A percentile compares a stretch with the other conserved stretches of the same genome.
phyloP scores from a whole-genome alignment of 2,797 vertebrate genomes.

The Sebastes aleutianus region DNA sequence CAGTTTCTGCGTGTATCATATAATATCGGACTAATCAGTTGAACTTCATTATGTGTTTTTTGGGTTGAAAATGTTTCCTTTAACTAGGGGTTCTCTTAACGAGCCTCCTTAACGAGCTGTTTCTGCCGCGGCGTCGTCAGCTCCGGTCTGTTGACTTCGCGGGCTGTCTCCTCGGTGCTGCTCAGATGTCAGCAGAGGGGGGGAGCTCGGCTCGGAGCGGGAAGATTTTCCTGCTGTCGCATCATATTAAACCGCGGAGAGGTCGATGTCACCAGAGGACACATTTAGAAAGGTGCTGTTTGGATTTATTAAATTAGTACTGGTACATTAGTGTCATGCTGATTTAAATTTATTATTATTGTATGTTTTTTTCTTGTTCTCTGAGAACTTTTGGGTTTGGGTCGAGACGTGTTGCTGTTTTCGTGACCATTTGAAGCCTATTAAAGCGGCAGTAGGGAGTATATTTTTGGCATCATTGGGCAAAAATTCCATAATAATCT shows the following conservation, averaged over 20 bases:
- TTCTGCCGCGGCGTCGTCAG: neutral
- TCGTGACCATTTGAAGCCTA: neutral
- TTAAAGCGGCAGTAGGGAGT: too few relatives aligned
- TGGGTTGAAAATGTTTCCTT: neutral
- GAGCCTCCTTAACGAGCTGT: constrained; percentile 27
- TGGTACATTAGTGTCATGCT: neutral
- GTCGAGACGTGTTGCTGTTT: neutral
- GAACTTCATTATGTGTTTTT: neutral
- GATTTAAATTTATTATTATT: neutral
- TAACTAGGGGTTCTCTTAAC: constrained; percentile 15
- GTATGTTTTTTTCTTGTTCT: neutral
- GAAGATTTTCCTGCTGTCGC: constrained; percentile 22
- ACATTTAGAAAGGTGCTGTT: neutral
- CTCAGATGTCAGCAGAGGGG: constrained; percentile 22
- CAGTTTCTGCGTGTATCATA: neutral
- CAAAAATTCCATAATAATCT: too few relatives aligned
- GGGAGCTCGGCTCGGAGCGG: neutral
- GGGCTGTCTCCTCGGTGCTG: constrained; percentile 23
- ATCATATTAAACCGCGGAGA: constrained; percentile 4
- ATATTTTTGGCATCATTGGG: too few relatives aligned
- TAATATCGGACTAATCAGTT: constrained; percentile 8
- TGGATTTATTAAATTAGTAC: neutral
- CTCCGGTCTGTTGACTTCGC: constrained; percentile 12
- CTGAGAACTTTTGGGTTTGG: neutral
- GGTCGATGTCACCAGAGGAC: constrained; percentile 8